Base-by-base conservation (phyloP, 2,888 invertebrate genomes). In the Cryptosula pallasiana region DNA sequence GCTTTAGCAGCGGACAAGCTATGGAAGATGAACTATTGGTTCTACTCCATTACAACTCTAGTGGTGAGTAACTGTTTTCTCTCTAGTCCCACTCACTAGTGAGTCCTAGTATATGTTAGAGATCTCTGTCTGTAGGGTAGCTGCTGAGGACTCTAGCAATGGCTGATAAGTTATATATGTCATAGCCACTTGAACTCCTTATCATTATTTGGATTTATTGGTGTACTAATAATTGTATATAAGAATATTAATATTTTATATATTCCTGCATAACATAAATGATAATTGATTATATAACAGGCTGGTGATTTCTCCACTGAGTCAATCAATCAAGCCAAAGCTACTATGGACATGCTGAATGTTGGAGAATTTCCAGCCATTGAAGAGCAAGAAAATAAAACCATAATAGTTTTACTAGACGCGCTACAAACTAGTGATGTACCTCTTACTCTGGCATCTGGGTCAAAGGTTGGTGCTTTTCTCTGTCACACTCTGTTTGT, bases 1-100 rank as follows among this genome's bases (percentile, higher is more conserved):
- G 63, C 32, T 32, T 16, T 63, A 32, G 3, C 2, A 5, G 32
- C 63, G 2, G 63, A 34, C 32, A 63, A 34, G 34, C 32, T 20
- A 32, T 25, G 27, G 9, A 34, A 27, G 63, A 63, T 63, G 63
- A 63, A 63, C 34, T 63, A 63, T n/a, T 63, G 63, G 63, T 20
- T 9, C 32, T 20, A 25, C 9, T 20, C 63, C 27, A 27, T 63
- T 9, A 20, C 27, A 2, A 32, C 63, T 63, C 9, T 63, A 2
- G 13, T 63, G 63, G 63, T 63, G 34, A 34, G 63, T 45, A n/a
- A n/a, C n/a, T n/a, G n/a, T n/a, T n/a, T n/a, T n/a, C n/a, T n/a
- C n/a, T n/a, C n/a, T n/a, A n/a, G n/a, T n/a, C n/a, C n/a, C n/a
- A n/a, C n/a, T n/a, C n/a, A n/a, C n/a, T n/a, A n/a, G n/a, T n/a